These are phyloP conservation scores for Spermophilus dauricus DNA, from an alignment of 2,113 vertebrate species.

Conservation along the genomic window DNA sequence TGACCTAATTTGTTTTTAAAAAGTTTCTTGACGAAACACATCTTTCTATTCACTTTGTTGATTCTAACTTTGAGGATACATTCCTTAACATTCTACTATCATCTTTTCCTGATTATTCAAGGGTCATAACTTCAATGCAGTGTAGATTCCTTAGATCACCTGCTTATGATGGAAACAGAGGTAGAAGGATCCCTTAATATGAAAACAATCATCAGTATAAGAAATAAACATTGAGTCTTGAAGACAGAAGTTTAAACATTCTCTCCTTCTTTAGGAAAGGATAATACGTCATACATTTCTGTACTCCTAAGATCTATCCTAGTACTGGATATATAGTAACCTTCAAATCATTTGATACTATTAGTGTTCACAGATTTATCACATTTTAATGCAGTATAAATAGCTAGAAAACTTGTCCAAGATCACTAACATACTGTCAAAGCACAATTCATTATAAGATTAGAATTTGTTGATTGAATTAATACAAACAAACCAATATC, in stretches of 20 bases:
- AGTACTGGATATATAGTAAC: not conserved
- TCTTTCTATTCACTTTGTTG: not conserved
- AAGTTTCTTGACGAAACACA: not conserved
- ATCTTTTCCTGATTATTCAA: not conserved
- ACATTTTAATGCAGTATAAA: conserved; percentile 29
- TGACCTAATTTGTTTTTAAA: not conserved
- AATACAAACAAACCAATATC: not conserved
- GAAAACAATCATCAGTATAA: not conserved
- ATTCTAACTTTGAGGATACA: not conserved
- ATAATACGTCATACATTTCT: not conserved
- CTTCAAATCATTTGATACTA: not conserved
- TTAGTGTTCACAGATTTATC: not conserved
- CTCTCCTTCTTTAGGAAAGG: not conserved
- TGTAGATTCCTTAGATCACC: not conserved
- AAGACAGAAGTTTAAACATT: not conserved
- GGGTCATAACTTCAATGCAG: not conserved
- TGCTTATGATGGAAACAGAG: not conserved
- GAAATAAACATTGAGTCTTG: not conserved
- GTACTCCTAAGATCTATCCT: not conserved
- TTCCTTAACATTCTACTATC: not conserved
- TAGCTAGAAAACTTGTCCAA: conserved; percentile 30
- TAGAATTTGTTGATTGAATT: not conserved
- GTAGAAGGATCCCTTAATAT: not conserved
- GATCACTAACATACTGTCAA: not conserved
- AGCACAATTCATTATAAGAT: not conserved